Percentiles rank a stretch among this genome's conserved stretches.
These are phyloP conservation scores for Xenentodon cancila DNA, from an alignment of 2,797 vertebrate genomes.

Conservation along the genomic window DNA sequence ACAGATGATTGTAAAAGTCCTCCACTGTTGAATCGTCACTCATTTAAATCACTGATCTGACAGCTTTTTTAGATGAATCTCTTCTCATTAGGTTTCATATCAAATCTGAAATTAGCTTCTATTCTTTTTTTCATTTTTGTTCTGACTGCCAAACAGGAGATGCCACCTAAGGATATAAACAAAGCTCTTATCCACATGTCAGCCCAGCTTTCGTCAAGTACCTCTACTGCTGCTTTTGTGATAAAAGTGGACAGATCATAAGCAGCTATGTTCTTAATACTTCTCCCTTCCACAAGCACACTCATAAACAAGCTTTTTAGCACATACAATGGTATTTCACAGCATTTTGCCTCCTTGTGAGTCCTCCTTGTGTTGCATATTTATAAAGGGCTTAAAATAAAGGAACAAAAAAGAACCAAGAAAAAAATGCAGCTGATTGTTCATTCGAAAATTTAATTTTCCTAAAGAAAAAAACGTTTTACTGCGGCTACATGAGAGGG, in stretches of 20 bases:
- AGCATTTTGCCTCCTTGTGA: neutral
- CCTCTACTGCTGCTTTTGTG: neutral
- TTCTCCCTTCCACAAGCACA: slow-evolving; percentile 1
- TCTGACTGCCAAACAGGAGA: neutral
- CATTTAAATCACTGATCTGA: no score
- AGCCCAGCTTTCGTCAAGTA: neutral
- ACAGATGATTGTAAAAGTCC: no score
- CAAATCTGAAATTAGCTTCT: no score
- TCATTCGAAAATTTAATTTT: neutral
- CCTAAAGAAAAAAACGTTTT: slow-evolving; percentile 10
- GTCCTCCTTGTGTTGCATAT: neutral
- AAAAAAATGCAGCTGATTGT: slow-evolving; percentile 15
- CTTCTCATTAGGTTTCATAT: no score
- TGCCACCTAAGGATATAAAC: neutral
- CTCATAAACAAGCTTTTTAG: slow-evolving; percentile 5
- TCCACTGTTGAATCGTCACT: no score
- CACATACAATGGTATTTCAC: neutral
- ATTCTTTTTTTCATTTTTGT: no score
- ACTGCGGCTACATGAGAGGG: neutral
- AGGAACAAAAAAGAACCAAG: neutral
- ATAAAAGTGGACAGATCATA: slow-evolving; percentile 11
- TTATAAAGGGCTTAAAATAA: neutral
- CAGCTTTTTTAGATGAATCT: no score
- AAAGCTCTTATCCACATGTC: neutral
- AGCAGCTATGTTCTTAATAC: slow-evolving; percentile 4